Evolutionary conservation across 2,797 vertebrate species (phyloP), one percentile per base, ranked within the genome.

Genomic region (Peromyscus eremicus): DNA sequence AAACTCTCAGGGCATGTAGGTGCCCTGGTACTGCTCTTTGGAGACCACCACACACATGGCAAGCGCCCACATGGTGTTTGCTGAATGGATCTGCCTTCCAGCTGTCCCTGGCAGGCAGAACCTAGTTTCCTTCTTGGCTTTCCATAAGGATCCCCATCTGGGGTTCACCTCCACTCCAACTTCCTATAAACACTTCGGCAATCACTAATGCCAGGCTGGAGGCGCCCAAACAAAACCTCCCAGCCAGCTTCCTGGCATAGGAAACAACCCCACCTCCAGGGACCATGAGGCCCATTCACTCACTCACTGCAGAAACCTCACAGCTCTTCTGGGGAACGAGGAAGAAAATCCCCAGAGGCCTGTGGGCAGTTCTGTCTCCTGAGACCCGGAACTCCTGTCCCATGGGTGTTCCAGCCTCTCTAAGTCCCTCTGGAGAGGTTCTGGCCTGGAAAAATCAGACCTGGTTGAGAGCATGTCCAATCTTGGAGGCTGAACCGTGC

Each of bases 161-260:
- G 83, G 91, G 60, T 37, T 95, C 94, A 64, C 94, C 87, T 81
- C 89, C 80, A 70, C 68, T 29, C 80, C 92, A 1, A 55, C 2
- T 5, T 79, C 91, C 86, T 37, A 46, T 55, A 57, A 95, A 37
- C 29, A 55, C 86, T 23, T 66, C 89, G 34, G 76, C 89, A 52
- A 17, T 62, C 81, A 46, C n/a, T n/a, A 71, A n/a, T 62, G 64
- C 64, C 19, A 55, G 64, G 49, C 68, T 80, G 79, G 13, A 66
- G 77, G 87, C 40, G 17, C 29, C 21, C 55, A 71, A 82, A 84
- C 90, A 70, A 86, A 80, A 75, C 57, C 62, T 81, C 29, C 23
- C 4, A 17, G 25, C 32, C 29, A 1, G n/a, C 21, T 19, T 83
- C 88, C 93, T 6, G 25, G 76, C 66, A 14, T 52, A 57, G 86